phyloP scores from a whole-genome alignment of 2,888 invertebrate genomes.

The Tachystola acroxantha region DNA sequence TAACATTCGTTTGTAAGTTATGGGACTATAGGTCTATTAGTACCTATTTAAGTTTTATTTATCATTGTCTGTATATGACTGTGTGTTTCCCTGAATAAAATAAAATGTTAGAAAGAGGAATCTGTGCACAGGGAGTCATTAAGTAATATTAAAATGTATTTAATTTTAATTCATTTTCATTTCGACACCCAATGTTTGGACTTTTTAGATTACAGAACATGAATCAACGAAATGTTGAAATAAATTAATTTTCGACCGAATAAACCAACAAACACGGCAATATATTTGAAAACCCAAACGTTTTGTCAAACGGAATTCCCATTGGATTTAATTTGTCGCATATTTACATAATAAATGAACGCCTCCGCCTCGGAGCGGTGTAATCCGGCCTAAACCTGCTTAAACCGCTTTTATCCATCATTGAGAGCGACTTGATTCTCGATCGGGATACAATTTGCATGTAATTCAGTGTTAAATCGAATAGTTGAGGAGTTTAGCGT shows the following conservation, averaged over 20 bases:
- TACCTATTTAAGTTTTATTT: no score
- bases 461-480: constrained; percentile 61
- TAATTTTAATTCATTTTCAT: no score
- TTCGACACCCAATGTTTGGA: no score
- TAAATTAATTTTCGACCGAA: not conserved
- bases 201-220: no score
- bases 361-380: constrained; percentile 59
- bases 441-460: constrained; percentile 71
- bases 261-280: constrained; percentile 35
- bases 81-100: no score
- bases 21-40: no score
- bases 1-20: no score
- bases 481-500: constrained; percentile 50
- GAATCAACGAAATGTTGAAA: no score
- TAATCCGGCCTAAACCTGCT: constrained; percentile 34
- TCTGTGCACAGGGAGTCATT: no score
- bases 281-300: constrained; percentile 50
- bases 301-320: constrained; percentile 71
- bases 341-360: constrained; percentile 78
- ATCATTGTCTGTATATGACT: no score
- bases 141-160: no score
- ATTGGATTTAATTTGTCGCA: constrained; percentile 76
- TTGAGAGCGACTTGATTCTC: constrained; percentile 73
- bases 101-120: no score
- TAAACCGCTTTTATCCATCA: constrained; percentile 70